Evolutionary conservation across 2,113 vertebrate genomes (phyloP).

Genomic region (Casuarius casuarius): DNA sequence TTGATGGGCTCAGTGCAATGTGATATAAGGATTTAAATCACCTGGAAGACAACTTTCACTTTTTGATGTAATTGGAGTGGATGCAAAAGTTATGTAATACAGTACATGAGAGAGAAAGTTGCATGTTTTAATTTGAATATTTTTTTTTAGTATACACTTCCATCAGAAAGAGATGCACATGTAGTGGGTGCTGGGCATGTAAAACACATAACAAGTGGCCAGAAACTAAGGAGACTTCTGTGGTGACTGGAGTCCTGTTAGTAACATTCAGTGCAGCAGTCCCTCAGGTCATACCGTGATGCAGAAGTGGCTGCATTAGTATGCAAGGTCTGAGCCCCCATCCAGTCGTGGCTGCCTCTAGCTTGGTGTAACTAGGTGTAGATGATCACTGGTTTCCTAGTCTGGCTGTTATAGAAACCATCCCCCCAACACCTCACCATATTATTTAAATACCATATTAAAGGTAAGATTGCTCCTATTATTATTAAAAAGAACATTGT

Average conservation of each 20-base stretch:
- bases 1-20: neutral
- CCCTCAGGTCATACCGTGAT: neutral
- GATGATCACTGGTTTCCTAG: neutral
- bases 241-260: neutral
- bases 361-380: neutral
- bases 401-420: neutral
- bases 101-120: neutral
- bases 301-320: neutral
- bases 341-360: neutral
- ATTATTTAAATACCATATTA: neutral
- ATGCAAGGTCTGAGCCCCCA: neutral
- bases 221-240: neutral
- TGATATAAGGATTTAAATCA: neutral
- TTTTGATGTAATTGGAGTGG: neutral
- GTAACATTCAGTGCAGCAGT: neutral
- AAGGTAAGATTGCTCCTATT: neutral
- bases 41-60: neutral
- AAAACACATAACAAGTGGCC: neutral
- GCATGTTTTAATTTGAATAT: neutral
- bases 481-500: neutral
- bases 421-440: rapidly evolving
- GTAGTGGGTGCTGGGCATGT: neutral
- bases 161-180: neutral
- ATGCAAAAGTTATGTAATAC: neutral
- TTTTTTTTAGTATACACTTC: neutral